Percentiles rank a stretch among this genome's conserved stretches.
These are phyloP conservation scores for Vimba vimba DNA, from an alignment of 2,113 vertebrate genomes.

Conservation along the genomic window DNA sequence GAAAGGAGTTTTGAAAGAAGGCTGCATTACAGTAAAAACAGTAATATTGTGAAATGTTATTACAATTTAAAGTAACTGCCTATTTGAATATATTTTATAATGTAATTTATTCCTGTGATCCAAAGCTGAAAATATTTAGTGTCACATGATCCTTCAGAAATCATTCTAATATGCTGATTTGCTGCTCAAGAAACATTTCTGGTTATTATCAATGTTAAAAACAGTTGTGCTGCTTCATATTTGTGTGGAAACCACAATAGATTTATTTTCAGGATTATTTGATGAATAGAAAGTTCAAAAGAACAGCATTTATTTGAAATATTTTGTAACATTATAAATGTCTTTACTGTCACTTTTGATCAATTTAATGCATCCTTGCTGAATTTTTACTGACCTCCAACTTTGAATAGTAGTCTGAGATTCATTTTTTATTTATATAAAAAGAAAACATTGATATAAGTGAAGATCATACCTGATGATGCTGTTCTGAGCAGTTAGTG, in stretches of 20 bases:
- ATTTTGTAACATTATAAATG: neutral
- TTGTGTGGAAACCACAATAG: neutral
- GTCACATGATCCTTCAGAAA: neutral
- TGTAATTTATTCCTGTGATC: neutral
- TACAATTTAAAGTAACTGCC: neutral
- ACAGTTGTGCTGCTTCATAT: neutral
- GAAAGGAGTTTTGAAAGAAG: neutral
- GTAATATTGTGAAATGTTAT: neutral
- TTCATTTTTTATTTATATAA: neutral
- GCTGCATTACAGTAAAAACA: neutral
- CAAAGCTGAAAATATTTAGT: neutral
- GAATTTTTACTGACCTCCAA: neutral
- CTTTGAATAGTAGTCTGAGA: neutral
- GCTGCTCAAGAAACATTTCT: neutral
- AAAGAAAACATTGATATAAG: neutral
- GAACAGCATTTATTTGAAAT: neutral
- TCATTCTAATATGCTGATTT: neutral
- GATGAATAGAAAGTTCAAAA: neutral
- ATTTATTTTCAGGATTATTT: neutral
- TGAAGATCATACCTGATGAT: neutral
- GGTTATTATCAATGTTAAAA: neutral
- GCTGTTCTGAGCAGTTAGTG: neutral
- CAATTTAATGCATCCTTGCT: neutral
- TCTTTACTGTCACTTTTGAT: neutral
- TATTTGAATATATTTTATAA: neutral